Percentiles rank a stretch among this genome's conserved stretches.
Evolutionary conservation across 2,888 invertebrate species (phyloP).

Genomic region (Andrena flavipes): DNA sequence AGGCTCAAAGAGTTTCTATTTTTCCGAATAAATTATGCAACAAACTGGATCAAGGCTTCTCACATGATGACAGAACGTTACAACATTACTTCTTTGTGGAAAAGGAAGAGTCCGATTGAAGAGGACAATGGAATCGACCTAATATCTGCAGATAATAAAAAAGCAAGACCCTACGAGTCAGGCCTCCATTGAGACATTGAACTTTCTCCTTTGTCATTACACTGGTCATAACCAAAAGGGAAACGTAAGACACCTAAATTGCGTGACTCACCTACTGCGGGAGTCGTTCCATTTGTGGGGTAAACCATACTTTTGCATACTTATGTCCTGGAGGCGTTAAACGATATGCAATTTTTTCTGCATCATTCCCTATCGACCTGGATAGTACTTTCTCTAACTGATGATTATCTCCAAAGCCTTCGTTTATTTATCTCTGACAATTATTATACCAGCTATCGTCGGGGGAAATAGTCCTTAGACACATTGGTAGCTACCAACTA

Average conservation of each 20-base stretch:
- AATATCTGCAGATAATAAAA: background rate
- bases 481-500: slow-evolving; percentile 5
- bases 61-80: background rate
- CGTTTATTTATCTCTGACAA: slow-evolving; percentile 42
- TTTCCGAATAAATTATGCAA: background rate
- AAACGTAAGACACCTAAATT: slow-evolving; percentile 18
- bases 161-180: background rate
- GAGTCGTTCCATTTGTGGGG: slow-evolving; percentile 35
- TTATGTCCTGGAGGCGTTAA: slow-evolving; percentile 34
- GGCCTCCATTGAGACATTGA: slow-evolving; percentile 34
- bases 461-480: slow-evolving; percentile 8
- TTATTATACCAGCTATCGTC: slow-evolving; percentile 45
- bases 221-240: background rate
- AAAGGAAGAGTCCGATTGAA: background rate
- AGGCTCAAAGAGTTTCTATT: too few species aligned
- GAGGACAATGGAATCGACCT: background rate
- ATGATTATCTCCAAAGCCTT: slow-evolving; percentile 12
- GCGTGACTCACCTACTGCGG: slow-evolving; percentile 42
- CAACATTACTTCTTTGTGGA: background rate
- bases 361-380: background rate
- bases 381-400: background rate
- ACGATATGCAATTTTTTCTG: slow-evolving; percentile 19
- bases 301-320: slow-evolving; percentile 23
- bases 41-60: background rate
- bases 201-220: slow-evolving; percentile 48